Conservation (phyloP, 2,888 invertebrate species). For the Polietes domitor region DNA sequence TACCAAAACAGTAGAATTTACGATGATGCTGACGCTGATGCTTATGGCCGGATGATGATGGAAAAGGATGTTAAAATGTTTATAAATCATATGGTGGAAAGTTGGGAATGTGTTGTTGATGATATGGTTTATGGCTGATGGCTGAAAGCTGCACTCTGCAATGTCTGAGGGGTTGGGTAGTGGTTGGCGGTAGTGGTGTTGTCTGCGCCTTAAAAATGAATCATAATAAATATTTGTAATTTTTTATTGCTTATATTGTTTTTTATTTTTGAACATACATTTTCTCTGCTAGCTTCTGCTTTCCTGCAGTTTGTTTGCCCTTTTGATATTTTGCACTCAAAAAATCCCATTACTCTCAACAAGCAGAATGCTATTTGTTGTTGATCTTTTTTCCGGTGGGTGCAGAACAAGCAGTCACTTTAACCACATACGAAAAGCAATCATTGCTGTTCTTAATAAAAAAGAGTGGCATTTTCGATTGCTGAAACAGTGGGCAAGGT, state of each 20-base stretch:
- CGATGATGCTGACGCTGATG: conserved; percentile 1
- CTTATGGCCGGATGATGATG: not conserved
- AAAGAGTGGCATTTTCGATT: not conserved
- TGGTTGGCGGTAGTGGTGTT: not conserved
- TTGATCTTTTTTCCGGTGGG: not conserved
- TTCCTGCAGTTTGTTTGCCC: not conserved
- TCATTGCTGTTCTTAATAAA: not conserved
- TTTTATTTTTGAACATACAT: conserved; percentile 16
- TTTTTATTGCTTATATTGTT: conserved; percentile 38
- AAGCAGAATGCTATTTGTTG: conserved; percentile 7
- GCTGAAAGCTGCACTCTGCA: not conserved
- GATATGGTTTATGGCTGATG: not conserved
- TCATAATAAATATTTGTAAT: conserved; percentile 34
- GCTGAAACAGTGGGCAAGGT: not conserved
- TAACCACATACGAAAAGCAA: conserved; percentile 15
- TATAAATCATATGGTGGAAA: conserved; percentile 17
- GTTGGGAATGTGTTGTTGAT: conserved; percentile 12
- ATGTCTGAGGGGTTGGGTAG: not conserved
- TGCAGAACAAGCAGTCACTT: conserved; percentile 19
- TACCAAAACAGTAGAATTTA: conserved; percentile 10
- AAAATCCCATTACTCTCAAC: conserved; percentile 27
- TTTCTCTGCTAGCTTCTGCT: not conserved
- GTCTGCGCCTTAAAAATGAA: conserved; percentile 3
- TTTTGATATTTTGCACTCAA: conserved; percentile 1
- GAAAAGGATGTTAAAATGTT: conserved; percentile 18